These are phyloP conservation scores for Pharmacophagus antenor DNA, from an alignment of 2,888 invertebrate species.

Conservation along the genomic window DNA sequence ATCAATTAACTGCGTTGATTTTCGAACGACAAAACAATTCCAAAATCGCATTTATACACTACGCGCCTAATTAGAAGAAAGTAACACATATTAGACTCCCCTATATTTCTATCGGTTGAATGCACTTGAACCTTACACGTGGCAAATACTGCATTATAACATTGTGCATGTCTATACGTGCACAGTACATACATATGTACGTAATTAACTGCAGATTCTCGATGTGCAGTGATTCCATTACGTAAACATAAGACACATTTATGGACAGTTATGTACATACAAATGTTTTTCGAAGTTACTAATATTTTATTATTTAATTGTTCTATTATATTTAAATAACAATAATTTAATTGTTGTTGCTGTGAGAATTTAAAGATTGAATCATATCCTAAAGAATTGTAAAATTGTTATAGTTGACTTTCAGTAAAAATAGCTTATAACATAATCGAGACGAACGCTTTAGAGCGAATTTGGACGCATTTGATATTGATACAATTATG, in stretches of 20 bases:
- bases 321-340: neutral
- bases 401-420: neutral
- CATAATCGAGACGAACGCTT: constrained; percentile 1
- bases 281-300: neutral
- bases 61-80: neutral
- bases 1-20: too few relatives aligned
- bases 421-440: neutral
- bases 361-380: neutral
- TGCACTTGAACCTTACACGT: neutral
- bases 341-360: neutral
- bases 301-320: neutral
- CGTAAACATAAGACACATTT: too few relatives aligned
- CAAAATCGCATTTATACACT: too few relatives aligned
- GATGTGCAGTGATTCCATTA: neutral
- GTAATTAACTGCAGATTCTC: neutral
- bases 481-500: constrained; percentile 39
- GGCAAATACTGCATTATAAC: neutral
- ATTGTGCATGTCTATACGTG: neutral
- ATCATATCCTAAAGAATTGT: neutral
- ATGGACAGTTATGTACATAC: too few relatives aligned
- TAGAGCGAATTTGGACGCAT: constrained; percentile 36
- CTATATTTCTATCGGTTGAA: neutral
- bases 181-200: too few relatives aligned
- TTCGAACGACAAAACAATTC: too few relatives aligned
- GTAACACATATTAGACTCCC: neutral